A percentile compares a stretch with the other conserved stretches of the same genome.
phyloP scores from a whole-genome alignment of 2,888 invertebrate genomes.

The Rhamphomyia laevipes region DNA sequence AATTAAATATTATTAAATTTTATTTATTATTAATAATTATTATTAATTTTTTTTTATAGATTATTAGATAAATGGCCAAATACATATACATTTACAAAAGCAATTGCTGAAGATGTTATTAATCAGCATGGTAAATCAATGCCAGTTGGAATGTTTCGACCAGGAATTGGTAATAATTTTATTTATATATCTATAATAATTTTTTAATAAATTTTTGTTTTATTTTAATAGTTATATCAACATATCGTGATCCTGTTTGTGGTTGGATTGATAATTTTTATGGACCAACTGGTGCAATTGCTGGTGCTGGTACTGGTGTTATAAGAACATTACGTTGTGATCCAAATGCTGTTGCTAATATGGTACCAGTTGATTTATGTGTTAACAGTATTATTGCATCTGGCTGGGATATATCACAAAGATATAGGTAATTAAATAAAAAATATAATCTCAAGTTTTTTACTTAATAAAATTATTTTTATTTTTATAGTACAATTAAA shows the following conservation, averaged over 20 bases:
- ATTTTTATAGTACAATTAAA: constrained; percentile 19
- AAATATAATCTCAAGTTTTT: too few species aligned
- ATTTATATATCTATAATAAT: neutral
- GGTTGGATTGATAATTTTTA: constrained; percentile 90
- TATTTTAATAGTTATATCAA: constrained; percentile 43
- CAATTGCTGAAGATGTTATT: constrained; percentile 70
- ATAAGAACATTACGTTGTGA: constrained; percentile 57
- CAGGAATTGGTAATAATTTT: constrained; percentile 57
- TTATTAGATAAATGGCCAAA: constrained; percentile 68
- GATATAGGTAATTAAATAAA: constrained; percentile 22
- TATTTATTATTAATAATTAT: neutral
- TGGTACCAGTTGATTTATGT: constrained; percentile 66
- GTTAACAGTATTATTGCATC: constrained; percentile 71
- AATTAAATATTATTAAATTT: neutral
- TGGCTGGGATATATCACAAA: constrained; percentile 56
- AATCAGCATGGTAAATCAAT: constrained; percentile 52
- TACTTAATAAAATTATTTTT: neutral
- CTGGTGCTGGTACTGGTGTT: constrained; percentile 67
- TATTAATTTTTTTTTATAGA: constrained; percentile 29
- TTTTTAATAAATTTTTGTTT: neutral
- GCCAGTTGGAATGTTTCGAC: constrained; percentile 72
- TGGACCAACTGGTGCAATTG: constrained; percentile 67
- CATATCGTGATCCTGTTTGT: constrained; percentile 60
- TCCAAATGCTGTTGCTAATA: constrained; percentile 55
- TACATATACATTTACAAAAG: constrained; percentile 86